phyloP scores from a whole-genome alignment of 2,888 invertebrate genomes.

The Blastobasis adustella region DNA sequence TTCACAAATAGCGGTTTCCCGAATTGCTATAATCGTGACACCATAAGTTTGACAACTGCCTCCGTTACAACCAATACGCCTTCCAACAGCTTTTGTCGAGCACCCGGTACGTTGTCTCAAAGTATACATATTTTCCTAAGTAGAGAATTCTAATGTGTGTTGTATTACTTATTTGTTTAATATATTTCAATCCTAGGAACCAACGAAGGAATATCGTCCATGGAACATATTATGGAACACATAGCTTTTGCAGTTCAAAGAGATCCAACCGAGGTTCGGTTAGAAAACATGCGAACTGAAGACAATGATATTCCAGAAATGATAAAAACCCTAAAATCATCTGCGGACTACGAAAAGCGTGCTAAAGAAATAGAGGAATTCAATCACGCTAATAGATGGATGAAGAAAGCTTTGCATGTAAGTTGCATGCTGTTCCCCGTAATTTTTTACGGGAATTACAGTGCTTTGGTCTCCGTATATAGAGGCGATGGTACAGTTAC shows the following conservation, averaged over 20 bases:
- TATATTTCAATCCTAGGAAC: constrained; percentile 44
- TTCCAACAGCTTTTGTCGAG: constrained; percentile 79
- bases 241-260: constrained; percentile 72
- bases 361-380: constrained; percentile 67
- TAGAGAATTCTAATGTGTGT: no score
- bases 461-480: constrained; percentile 78
- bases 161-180: neutral
- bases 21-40: constrained; percentile 72
- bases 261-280: constrained; percentile 75
- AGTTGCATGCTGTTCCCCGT: constrained; percentile 80
- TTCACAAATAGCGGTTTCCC: constrained; percentile 45
- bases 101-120: constrained; percentile 69
- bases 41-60: constrained; percentile 63
- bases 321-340: constrained; percentile 67
- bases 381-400: constrained; percentile 82
- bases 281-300: constrained; percentile 67
- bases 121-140: no score
- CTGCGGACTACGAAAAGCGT: constrained; percentile 72
- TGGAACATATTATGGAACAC: constrained; percentile 81
- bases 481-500: constrained; percentile 81
- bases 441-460: constrained; percentile 68
- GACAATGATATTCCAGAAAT: constrained; percentile 65
- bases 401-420: constrained; percentile 79
- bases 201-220: constrained; percentile 73
- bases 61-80: constrained; percentile 78